These are phyloP conservation scores for Lamprotornis superbus DNA, from an alignment of 2,113 vertebrate genomes.

Conservation along the genomic window DNA sequence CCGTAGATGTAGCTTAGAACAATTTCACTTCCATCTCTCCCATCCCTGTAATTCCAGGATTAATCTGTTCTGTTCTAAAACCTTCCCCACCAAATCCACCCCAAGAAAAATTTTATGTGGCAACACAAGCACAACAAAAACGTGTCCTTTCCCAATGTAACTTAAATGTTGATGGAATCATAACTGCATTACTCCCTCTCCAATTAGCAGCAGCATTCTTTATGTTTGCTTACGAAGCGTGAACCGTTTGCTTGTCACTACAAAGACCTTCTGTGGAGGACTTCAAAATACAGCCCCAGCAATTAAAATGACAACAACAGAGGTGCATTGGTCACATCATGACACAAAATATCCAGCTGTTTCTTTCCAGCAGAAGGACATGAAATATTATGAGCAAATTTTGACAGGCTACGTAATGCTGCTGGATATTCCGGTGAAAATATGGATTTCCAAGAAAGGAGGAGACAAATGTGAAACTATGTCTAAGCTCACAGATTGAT, in stretches of 20 bases:
- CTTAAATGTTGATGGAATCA: constrained; percentile 53
- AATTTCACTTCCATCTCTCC: neutral
- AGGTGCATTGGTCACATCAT: constrained; percentile 52
- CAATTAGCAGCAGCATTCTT: constrained; percentile 59
- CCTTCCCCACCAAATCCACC: neutral
- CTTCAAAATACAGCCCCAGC: constrained; percentile 50
- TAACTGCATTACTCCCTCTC: constrained; percentile 51
- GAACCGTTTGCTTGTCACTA: constrained; percentile 45
- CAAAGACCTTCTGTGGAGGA: constrained; percentile 66
- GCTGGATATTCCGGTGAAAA: neutral
- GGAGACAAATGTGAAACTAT: neutral
- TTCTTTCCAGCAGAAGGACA: neutral
- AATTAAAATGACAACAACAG: constrained; percentile 65
- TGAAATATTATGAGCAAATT: neutral
- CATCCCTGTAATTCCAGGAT: neutral
- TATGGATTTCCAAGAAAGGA: neutral
- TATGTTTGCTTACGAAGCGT: constrained; percentile 58
- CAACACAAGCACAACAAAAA: neutral
- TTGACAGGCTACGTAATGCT: neutral
- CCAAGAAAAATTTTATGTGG: neutral
- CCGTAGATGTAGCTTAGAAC: neutral
- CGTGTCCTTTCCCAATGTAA: constrained; percentile 21
- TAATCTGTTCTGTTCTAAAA: neutral
- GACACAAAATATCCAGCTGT: constrained; percentile 50
- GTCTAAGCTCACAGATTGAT: neutral